These are phyloP conservation scores for Erebia aethiops DNA, from an alignment of 2,888 invertebrate species.

Conservation along the genomic window DNA sequence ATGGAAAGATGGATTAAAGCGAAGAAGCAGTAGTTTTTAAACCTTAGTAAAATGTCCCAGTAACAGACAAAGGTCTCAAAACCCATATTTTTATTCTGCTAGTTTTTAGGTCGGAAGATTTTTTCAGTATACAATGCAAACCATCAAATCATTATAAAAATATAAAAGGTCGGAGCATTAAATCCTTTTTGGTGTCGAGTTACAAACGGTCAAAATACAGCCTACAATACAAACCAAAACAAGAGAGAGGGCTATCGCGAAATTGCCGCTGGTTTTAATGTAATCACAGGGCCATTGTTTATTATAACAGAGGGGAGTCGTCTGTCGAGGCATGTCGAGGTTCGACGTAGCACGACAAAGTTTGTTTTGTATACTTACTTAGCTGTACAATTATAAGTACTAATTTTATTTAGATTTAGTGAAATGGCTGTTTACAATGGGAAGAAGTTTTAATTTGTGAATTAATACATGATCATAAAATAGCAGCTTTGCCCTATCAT, in stretches of 20 bases:
- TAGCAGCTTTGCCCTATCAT: no score
- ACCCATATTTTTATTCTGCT: background rate
- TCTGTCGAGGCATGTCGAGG: constrained; percentile 10
- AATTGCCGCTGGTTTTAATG: constrained; percentile 19
- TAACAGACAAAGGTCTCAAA: background rate
- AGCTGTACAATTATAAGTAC: background rate
- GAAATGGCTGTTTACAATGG: background rate
- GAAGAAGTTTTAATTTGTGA: no score
- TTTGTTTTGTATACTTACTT: background rate
- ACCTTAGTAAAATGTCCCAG: background rate
- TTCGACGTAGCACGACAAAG: background rate
- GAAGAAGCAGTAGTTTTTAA: background rate
- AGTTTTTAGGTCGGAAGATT: background rate
- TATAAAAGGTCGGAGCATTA: background rate
- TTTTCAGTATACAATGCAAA: background rate
- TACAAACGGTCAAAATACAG: constrained; percentile 16
- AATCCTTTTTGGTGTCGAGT: constrained; percentile 15
- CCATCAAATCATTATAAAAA: constrained; percentile 10
- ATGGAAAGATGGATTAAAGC: no score
- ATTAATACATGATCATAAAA: no score
- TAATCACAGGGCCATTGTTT: constrained; percentile 23
- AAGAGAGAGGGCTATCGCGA: constrained; percentile 13
- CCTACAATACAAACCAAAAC: constrained; percentile 7
- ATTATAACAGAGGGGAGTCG: constrained; percentile 18
- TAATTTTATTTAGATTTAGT: background rate